A percentile compares a stretch with the other conserved stretches of the same genome.
phyloP scores from a whole-genome alignment of 2,797 vertebrate genomes.

The Gambelia wislizenii region DNA sequence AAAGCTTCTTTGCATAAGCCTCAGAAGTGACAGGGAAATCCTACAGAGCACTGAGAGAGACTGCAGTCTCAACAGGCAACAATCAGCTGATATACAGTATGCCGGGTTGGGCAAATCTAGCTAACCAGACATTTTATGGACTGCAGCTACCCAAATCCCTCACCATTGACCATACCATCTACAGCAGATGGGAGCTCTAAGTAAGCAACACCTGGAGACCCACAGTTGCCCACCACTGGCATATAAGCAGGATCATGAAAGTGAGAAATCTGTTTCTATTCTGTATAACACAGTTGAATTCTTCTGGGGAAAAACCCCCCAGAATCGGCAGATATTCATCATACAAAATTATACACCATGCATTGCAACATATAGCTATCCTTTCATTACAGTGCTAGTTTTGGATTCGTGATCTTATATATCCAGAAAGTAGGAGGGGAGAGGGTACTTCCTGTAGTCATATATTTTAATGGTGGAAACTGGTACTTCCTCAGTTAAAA shows the following conservation, averaged over 20 bases:
- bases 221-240: too few relatives aligned
- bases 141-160: too few relatives aligned
- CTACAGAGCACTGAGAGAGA: neutral
- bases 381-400: neutral
- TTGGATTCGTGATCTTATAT: neutral
- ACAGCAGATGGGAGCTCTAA: too few relatives aligned
- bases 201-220: too few relatives aligned
- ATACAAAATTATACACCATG: neutral
- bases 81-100: neutral
- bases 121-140: too few relatives aligned
- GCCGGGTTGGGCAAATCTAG: too few relatives aligned
- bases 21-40: neutral
- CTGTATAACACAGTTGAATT: neutral
- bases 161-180: too few relatives aligned
- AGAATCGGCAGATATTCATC: neutral
- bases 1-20: neutral
- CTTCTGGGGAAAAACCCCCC: neutral
- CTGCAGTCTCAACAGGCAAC: neutral
- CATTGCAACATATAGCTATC: neutral
- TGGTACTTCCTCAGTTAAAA: conserved; percentile 30
- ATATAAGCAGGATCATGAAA: neutral
- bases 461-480: neutral
- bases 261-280: neutral
- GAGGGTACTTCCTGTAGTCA: neutral
- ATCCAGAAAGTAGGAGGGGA: neutral